Conservation (phyloP, 2,113 vertebrate species). For the Bostrychus sinensis region DNA sequence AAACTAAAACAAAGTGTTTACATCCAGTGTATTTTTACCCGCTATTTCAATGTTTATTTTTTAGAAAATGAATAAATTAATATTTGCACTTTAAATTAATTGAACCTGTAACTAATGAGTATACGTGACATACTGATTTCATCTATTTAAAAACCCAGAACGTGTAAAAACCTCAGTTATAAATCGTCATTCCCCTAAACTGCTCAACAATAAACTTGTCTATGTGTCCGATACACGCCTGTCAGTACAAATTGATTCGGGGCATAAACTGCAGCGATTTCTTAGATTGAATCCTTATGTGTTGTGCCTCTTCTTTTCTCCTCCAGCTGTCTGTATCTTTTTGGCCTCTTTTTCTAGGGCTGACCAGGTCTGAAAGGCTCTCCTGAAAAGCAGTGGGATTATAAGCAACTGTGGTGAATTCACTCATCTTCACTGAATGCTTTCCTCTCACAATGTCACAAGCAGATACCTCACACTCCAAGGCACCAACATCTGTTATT, state of each 20-base stretch:
- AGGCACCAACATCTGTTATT: conserved; percentile 37
- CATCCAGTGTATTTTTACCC: no score
- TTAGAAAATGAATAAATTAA: no score
- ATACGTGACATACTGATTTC: neutral
- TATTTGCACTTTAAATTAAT: no score
- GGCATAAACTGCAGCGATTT: conserved; percentile 19
- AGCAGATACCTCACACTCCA: conserved; percentile 31
- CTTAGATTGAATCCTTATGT: conserved; percentile 20
- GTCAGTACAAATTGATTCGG: conserved; percentile 34
- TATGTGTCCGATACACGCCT: conserved; percentile 10
- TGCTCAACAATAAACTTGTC: conserved; percentile 29
- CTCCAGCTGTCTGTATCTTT: conserved; percentile 26
- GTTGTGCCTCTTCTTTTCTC: conserved; percentile 15
- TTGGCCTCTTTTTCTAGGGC: conserved; percentile 1
- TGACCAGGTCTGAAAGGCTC: conserved; percentile 33
- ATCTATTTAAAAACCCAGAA: conserved; percentile 13
- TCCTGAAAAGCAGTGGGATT: conserved; percentile 36
- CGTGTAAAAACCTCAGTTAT: conserved; percentile 8
- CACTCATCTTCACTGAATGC: conserved; percentile 24
- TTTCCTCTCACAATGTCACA: conserved; percentile 12
- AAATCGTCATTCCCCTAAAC: conserved; percentile 1
- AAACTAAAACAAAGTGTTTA: no score
- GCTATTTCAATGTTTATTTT: no score
- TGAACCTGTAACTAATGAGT: neutral
- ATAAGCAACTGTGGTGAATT: conserved; percentile 33